Conservation (phyloP, 2,888 invertebrate genomes). For the Boloria euphrosyne region DNA sequence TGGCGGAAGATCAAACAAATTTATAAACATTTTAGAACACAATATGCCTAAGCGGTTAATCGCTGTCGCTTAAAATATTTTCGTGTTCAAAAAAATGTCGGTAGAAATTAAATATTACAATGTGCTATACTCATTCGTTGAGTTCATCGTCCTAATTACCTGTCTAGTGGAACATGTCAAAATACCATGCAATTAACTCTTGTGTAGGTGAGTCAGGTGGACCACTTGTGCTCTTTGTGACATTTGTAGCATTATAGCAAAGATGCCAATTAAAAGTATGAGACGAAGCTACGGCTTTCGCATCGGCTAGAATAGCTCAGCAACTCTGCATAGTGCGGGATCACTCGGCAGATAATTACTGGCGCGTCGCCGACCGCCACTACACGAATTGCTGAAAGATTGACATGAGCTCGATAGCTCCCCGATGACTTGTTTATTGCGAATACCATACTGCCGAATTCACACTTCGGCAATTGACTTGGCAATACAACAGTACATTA, state of each 20-base stretch:
- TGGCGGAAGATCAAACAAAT: slow-evolving; percentile 66
- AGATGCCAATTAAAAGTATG: slow-evolving; percentile 28
- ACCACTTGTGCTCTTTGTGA: slow-evolving; percentile 22
- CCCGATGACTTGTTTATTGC: slow-evolving; percentile 70
- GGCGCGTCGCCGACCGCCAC: slow-evolving; percentile 54
- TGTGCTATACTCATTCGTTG: slow-evolving; percentile 36
- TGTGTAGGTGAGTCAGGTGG: slow-evolving; percentile 54
- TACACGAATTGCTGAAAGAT: slow-evolving; percentile 63
- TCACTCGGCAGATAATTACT: slow-evolving; percentile 69
- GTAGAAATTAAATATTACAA: slow-evolving; percentile 38
- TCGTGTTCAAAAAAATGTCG: slow-evolving; percentile 41
- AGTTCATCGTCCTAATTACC: slow-evolving; percentile 57
- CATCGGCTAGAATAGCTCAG: slow-evolving; percentile 40
- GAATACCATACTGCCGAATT: slow-evolving; percentile 54
- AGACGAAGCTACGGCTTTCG: slow-evolving; percentile 34
- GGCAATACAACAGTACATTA: slow-evolving; percentile 40
- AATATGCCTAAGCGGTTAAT: slow-evolving; percentile 53
- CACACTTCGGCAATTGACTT: slow-evolving; percentile 48
- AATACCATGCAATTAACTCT: slow-evolving; percentile 64
- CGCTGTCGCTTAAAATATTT: slow-evolving; percentile 53
- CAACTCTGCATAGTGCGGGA: slow-evolving; percentile 46
- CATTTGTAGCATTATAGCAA: slow-evolving; percentile 29
- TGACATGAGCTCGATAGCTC: slow-evolving; percentile 58
- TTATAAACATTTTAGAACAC: slow-evolving; percentile 55
- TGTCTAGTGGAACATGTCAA: slow-evolving; percentile 61